A percentile compares a stretch with the other conserved stretches of the same genome.
phyloP scores from a whole-genome alignment of 2,797 vertebrate genomes.

The Phataginus tetradactyla region DNA sequence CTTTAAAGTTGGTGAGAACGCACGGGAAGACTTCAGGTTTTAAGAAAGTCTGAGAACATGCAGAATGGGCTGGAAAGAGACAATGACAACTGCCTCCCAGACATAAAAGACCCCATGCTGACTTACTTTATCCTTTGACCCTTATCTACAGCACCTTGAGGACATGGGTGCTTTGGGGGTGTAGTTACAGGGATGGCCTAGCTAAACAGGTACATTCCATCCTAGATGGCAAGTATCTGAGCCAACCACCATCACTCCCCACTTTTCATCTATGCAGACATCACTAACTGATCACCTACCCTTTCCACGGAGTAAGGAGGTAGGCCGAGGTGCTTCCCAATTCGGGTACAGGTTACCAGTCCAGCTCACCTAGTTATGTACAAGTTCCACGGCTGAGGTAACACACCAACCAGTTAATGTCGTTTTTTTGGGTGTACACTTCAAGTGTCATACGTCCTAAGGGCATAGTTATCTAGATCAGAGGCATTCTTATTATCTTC shows the following conservation, averaged over 20 bases:
- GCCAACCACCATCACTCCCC: neutral
- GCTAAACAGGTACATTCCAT: neutral
- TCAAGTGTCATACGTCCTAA: neutral
- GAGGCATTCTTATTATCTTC: neutral
- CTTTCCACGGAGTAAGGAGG: neutral
- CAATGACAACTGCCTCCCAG: neutral
- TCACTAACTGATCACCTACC: neutral
- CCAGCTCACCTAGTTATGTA: neutral
- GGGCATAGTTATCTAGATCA: neutral
- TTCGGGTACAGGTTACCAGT: neutral
- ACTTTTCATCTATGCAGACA: neutral
- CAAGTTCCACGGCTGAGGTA: neutral
- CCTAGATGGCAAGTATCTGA: neutral
- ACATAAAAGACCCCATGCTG: neutral
- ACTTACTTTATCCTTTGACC: neutral
- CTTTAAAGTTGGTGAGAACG: neutral
- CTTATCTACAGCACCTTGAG: neutral
- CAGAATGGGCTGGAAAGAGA: neutral
- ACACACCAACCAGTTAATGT: neutral
- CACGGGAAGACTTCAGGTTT: neutral
- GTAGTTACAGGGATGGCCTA: neutral
- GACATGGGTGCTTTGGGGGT: neutral
- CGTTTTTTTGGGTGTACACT: neutral
- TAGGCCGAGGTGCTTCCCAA: neutral
- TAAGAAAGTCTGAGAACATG: neutral